Conservation (phyloP, 1,140 invertebrate species). For the Brachionus paranguensis region DNA sequence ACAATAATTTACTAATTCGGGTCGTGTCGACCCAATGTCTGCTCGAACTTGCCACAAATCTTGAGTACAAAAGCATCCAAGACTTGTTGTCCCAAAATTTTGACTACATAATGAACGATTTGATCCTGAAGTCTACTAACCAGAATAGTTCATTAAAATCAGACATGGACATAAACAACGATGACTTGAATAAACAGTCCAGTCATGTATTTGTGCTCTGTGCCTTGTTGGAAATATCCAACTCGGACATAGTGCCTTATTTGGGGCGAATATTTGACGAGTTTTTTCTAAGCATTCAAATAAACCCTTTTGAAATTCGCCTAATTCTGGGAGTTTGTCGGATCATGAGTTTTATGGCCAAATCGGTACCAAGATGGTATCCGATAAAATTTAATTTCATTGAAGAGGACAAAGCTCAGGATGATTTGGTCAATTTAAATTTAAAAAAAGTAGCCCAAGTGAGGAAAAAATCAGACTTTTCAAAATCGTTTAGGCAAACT, state of each 20-base stretch:
- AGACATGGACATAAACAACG: neutral
- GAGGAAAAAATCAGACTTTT: neutral
- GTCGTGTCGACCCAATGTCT: conserved; percentile 18
- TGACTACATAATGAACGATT: conserved; percentile 37
- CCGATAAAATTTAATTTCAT: conserved; percentile 15
- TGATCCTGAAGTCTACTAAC: neutral
- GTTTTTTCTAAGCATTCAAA: conserved; percentile 11
- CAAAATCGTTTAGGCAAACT: neutral
- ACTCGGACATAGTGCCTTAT: neutral
- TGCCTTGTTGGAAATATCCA: conserved; percentile 27
- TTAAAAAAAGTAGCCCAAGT: neutral
- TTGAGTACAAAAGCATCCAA: conserved; percentile 14
- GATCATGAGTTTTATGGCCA: neutral
- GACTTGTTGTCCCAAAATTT: conserved; percentile 18
- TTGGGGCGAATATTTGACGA: conserved; percentile 5
- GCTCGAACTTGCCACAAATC: neutral
- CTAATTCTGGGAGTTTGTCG: conserved; percentile 2
- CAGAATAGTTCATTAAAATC: neutral
- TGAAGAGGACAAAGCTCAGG: neutral
- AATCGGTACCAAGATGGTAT: neutral
- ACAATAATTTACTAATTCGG: neutral
- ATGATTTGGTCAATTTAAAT: neutral
- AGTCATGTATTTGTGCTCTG: conserved; percentile 21
- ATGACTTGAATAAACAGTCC: conserved; percentile 10
- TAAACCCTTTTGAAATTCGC: neutral